phyloP scores from a whole-genome alignment of 2,113 vertebrate species.

The Hyla sarda region DNA sequence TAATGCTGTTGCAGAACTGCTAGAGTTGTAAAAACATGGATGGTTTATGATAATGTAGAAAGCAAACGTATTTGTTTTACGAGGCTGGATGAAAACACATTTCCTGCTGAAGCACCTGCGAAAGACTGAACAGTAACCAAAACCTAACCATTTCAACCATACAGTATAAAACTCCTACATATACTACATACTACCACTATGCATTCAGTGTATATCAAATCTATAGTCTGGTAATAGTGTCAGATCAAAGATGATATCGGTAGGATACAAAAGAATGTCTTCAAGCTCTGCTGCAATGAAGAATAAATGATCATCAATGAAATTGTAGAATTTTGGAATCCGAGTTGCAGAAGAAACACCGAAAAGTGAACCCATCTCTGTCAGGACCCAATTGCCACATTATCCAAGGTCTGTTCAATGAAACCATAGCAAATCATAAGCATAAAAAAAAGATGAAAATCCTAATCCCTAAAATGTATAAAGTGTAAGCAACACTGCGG shows the following conservation, averaged over 20 bases:
- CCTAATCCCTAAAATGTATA: no score
- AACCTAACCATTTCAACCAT: not conserved
- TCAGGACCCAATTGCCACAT: not conserved
- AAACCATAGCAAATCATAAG: not conserved
- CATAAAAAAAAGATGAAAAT: not conserved
- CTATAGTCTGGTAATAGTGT: not conserved
- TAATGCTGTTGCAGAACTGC: slow-evolving; percentile 86
- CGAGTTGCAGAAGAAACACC: not conserved
- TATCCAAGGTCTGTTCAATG: not conserved
- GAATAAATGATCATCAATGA: not conserved
- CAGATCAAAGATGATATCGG: no score
- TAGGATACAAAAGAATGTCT: not conserved
- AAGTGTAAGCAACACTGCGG: not conserved
- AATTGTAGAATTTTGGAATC: not conserved
- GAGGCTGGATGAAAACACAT: slow-evolving; percentile 14
- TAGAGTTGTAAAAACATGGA: slow-evolving; percentile 81
- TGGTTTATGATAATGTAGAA: slow-evolving; percentile 75
- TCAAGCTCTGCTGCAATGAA: no score
- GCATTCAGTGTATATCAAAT: not conserved
- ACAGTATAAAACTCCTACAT: not conserved
- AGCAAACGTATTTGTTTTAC: slow-evolving; percentile 61
- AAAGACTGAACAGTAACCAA: slow-evolving; percentile 13
- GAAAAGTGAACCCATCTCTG: not conserved
- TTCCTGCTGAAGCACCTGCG: slow-evolving; percentile 47
- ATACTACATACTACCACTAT: not conserved